Evolutionary conservation across 2,797 vertebrate genomes (phyloP), one percentile per base, ranked within the genome.

Genomic region (Sebastes baramenuke): DNA sequence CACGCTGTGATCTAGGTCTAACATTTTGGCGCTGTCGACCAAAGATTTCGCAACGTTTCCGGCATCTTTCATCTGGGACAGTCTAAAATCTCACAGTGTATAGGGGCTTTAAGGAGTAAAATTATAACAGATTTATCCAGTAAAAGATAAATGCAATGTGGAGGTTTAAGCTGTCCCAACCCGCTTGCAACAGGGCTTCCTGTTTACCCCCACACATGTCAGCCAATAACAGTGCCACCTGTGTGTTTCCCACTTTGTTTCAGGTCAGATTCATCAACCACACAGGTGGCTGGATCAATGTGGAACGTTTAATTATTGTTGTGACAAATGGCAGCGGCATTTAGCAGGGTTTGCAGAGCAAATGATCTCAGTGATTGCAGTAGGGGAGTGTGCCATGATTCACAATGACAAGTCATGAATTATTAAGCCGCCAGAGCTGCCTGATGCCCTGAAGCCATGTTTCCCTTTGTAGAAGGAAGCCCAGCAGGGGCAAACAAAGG

Each of bases 361-460:
- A 90, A 93, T 85, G 81, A 89, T 84, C 83, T 73, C 49, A 8
- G 75, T 76, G 82, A 87, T 90, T 85, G 89, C 81, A 81, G 88
- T 27, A 32, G 84, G 8, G 67, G 72, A 77, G 68, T 27, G 65
- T 82, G 85, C 75, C 70, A 61, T 89, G 89, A 91, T 89, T 91
- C 86, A 90, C 84, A 77, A 74, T 75, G 91, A 92, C 91, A 89
- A 82, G 78, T 69, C 86, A 87, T 92, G 84, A 92, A 94, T 92
- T 91, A 94, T 93, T 93, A 89, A 93, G 83, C 79, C 67, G 36
- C 59, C 72, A 73, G 74, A 81, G 85, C 81, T 68, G 87, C 80
- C 79, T 68, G 69, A 79, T 82, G 79, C 86, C 86, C 88, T 2
- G 46, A 5, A 79, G 91, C 85, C 75, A 68, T 78, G 86, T 83